Conservation (phyloP, 2,113 vertebrate genomes). For the Elephantulus edwardii region DNA sequence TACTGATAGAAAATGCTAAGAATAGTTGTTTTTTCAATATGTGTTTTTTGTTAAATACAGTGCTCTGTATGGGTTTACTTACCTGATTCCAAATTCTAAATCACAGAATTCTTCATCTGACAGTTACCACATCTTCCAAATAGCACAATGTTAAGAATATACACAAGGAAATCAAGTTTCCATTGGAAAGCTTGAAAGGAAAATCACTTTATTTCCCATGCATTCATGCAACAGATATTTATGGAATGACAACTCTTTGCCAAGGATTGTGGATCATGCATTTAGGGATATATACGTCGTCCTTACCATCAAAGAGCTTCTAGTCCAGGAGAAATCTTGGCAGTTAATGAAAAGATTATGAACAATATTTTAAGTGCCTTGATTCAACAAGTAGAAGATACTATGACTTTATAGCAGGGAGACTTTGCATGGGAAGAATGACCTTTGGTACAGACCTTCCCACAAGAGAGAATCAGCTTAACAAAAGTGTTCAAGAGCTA, state of each 20-base stretch:
- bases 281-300: too few relatives aligned
- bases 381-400: background rate
- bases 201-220: background rate
- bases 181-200: slow-evolving; percentile 10
- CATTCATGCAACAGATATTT: background rate
- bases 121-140: slow-evolving; percentile 6
- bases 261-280: too few relatives aligned
- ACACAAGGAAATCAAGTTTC: background rate
- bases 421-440: background rate
- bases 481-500: too few relatives aligned
- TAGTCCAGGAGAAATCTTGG: background rate
- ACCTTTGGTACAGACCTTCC: background rate
- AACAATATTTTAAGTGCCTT: background rate
- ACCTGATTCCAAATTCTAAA: background rate
- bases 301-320: background rate
- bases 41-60: too few relatives aligned
- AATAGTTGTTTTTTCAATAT: too few relatives aligned
- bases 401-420: background rate
- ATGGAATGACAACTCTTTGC: background rate
- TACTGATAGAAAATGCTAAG: too few relatives aligned
- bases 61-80: too few relatives aligned
- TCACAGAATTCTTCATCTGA: background rate
- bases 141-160: background rate
- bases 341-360: background rate
- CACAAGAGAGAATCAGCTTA: background rate